Evolutionary conservation across 2,797 vertebrate species (phyloP).

Genomic region (Diceros bicornis): DNA sequence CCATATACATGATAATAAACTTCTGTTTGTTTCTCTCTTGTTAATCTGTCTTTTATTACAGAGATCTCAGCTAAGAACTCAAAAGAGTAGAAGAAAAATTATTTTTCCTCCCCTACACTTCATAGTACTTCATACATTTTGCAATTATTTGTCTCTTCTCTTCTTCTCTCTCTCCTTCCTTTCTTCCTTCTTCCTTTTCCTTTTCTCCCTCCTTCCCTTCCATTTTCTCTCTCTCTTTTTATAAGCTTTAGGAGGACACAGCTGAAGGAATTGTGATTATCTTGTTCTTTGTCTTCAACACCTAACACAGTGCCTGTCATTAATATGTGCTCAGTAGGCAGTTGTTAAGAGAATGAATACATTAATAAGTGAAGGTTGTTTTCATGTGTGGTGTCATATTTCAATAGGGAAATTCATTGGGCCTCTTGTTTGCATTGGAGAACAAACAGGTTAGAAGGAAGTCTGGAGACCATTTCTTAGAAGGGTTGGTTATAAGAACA

Average conservation of each 20-base stretch:
- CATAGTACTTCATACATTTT: background rate
- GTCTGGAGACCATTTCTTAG: background rate
- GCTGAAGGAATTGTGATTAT: background rate
- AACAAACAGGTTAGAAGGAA: background rate
- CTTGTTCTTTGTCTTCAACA: background rate
- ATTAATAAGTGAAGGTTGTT: background rate
- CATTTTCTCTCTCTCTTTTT: background rate
- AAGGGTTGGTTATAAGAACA: background rate
- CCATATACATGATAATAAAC: background rate
- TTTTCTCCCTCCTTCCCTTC: rapidly evolving
- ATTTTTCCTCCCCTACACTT: background rate
- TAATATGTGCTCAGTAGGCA: background rate
- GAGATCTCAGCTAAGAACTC: background rate
- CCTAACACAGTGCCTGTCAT: background rate
- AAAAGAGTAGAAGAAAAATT: background rate
- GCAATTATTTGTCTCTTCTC: background rate
- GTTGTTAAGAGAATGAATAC: background rate
- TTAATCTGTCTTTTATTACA: background rate
- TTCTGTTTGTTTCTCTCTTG: background rate
- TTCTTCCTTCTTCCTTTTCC: background rate
- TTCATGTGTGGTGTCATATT: background rate
- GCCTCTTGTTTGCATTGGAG: background rate
- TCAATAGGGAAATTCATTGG: background rate
- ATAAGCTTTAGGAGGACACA: background rate
- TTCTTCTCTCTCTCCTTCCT: background rate